Evolutionary conservation across 2,888 invertebrate genomes (phyloP).

Genomic region (Ommatoiulus sabulosus): DNA sequence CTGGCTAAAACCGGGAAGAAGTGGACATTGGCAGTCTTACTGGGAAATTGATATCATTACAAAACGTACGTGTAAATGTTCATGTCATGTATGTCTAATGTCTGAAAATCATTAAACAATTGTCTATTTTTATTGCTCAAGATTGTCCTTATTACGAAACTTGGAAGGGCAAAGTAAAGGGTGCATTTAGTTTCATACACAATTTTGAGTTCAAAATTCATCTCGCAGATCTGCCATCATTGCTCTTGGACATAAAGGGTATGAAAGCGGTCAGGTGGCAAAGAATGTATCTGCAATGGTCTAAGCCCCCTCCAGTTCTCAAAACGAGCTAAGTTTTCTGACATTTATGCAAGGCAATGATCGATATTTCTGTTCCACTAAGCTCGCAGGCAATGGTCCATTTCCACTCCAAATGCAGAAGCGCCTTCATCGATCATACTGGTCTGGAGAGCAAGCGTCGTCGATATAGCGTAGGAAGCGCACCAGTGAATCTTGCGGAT

Average conservation of each 20-base stretch:
- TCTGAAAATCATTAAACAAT: no score
- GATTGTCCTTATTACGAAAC: no score
- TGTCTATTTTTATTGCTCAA: no score
- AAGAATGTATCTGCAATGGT: no score
- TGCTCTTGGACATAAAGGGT: no score
- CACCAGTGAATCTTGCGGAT: not conserved
- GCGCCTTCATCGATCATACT: not conserved
- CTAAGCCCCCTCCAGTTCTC: no score
- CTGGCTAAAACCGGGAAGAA: not conserved
- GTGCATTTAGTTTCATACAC: no score
- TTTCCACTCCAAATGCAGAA: conserved; percentile 10
- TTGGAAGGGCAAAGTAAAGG: no score
- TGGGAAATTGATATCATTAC: not conserved
- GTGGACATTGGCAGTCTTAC: not conserved
- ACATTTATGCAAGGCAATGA: not conserved
- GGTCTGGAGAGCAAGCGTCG: not conserved
- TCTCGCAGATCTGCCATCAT: no score
- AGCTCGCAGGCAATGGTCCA: not conserved
- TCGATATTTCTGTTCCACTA: not conserved
- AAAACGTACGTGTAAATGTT: not conserved
- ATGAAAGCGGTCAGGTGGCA: no score
- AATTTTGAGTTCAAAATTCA: no score
- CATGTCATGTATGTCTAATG: no score
- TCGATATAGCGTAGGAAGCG: not conserved
- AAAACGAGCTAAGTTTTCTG: not conserved